These are phyloP conservation scores for Tenodera sinensis DNA, from an alignment of 2,888 invertebrate species.

Conservation along the genomic window DNA sequence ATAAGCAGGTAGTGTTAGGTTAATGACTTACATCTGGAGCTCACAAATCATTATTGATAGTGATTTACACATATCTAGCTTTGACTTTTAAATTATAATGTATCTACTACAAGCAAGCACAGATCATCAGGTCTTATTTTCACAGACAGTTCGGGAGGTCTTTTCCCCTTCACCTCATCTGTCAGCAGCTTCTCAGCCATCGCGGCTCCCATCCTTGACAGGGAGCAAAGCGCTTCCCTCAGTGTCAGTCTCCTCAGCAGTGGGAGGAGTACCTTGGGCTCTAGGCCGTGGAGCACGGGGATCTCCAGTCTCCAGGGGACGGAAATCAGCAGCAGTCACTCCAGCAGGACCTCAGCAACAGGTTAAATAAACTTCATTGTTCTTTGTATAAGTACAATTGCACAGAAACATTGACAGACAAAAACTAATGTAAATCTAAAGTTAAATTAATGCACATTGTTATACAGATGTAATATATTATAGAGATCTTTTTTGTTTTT, in stretches of 20 bases:
- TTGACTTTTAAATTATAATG: background rate
- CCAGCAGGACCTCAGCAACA: slow-evolving; percentile 15
- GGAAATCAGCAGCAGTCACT: slow-evolving; percentile 13
- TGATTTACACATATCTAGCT: too few species aligned
- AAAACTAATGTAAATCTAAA: too few species aligned
- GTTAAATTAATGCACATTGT: too few species aligned
- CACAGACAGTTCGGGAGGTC: slow-evolving; percentile 59
- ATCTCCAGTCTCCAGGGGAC: slow-evolving; percentile 15
- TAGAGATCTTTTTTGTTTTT: too few species aligned
- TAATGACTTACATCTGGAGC: too few species aligned
- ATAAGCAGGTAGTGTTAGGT: too few species aligned
- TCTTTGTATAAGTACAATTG: background rate
- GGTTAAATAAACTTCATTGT: background rate
- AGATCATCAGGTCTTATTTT: slow-evolving; percentile 40
- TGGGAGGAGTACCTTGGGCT: slow-evolving; percentile 20
- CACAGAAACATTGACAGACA: too few species aligned
- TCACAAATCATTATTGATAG: too few species aligned
- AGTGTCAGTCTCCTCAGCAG: slow-evolving; percentile 5
- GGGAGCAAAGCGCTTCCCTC: slow-evolving; percentile 12
- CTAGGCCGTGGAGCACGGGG: slow-evolving; percentile 23
- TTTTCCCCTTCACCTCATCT: slow-evolving; percentile 32
- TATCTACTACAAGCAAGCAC: slow-evolving; percentile 1
- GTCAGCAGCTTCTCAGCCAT: slow-evolving; percentile 23
- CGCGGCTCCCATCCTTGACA: slow-evolving; percentile 21
- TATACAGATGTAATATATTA: too few species aligned